phyloP scores from a whole-genome alignment of 2,113 vertebrate genomes.

The Callorhinus ursinus region DNA sequence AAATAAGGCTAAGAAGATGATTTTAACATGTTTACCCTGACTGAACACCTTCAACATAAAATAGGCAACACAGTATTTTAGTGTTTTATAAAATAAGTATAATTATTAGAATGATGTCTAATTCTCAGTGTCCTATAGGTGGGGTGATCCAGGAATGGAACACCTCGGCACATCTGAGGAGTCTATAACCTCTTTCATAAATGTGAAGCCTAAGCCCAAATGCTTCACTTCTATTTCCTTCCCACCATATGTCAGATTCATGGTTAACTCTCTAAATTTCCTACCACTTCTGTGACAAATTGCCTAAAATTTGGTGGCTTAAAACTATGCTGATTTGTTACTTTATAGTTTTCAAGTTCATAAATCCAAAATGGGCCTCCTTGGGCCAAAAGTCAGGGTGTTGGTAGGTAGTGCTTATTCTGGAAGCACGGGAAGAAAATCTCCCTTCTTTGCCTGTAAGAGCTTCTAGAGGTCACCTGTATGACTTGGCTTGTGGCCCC shows the following conservation, averaged over 20 bases:
- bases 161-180: background rate
- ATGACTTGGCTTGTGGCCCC: rapidly evolving
- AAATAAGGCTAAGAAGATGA: background rate
- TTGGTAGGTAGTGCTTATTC: background rate
- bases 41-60: background rate
- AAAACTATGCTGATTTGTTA: background rate
- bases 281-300: background rate
- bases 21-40: background rate
- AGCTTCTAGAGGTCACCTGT: background rate
- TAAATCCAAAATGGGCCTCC: background rate
- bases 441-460: background rate
- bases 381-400: background rate
- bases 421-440: background rate
- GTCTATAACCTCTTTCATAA: background rate
- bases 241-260: background rate
- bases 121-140: background rate
- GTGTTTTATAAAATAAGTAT: background rate
- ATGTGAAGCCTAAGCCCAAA: background rate
- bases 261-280: background rate
- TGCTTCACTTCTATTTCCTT: background rate
- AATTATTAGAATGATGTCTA: background rate
- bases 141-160: background rate
- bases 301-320: background rate
- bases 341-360: background rate
- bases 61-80: background rate